These are phyloP conservation scores for Eupithecia tripunctaria DNA, from an alignment of 2,888 invertebrate species.

Conservation along the genomic window DNA sequence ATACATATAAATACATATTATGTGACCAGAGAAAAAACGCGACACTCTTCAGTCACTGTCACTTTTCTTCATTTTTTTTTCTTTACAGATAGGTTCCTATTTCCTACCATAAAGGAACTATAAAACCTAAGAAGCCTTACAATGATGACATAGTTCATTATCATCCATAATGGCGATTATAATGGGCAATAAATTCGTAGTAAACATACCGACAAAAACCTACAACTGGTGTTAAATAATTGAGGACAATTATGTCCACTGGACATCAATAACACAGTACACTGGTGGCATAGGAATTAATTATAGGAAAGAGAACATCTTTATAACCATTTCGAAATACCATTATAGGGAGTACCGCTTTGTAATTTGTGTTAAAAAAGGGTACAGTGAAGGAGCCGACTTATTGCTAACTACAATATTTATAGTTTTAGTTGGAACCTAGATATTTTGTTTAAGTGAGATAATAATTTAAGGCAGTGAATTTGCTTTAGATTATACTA, in stretches of 20 bases:
- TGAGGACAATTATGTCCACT: slow-evolving; percentile 45
- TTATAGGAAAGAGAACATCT: slow-evolving; percentile 43
- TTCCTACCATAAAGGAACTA: neutral
- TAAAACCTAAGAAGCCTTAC: neutral
- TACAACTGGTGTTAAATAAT: slow-evolving; percentile 59
- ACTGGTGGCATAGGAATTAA: slow-evolving; percentile 45
- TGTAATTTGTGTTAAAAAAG: slow-evolving; percentile 55
- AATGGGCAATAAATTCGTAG: slow-evolving; percentile 44
- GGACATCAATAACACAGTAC: slow-evolving; percentile 49
- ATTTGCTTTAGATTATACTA: no score
- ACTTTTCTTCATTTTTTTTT: no score
- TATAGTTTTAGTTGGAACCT: neutral
- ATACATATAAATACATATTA: no score
- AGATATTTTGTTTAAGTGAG: no score
- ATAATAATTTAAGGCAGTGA: no score
- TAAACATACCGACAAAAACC: slow-evolving; percentile 48
- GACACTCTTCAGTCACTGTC: no score
- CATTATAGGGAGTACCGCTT: slow-evolving; percentile 31
- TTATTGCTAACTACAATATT: neutral
- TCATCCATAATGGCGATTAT: slow-evolving; percentile 39
- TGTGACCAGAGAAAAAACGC: no score
- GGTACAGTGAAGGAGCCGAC: neutral
- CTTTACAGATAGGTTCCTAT: no score
- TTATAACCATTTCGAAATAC: slow-evolving; percentile 39
- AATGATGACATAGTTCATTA: neutral